These are phyloP conservation scores for Saccostrea glomerata DNA, from an alignment of 1,140 invertebrate species.

Conservation along the genomic window DNA sequence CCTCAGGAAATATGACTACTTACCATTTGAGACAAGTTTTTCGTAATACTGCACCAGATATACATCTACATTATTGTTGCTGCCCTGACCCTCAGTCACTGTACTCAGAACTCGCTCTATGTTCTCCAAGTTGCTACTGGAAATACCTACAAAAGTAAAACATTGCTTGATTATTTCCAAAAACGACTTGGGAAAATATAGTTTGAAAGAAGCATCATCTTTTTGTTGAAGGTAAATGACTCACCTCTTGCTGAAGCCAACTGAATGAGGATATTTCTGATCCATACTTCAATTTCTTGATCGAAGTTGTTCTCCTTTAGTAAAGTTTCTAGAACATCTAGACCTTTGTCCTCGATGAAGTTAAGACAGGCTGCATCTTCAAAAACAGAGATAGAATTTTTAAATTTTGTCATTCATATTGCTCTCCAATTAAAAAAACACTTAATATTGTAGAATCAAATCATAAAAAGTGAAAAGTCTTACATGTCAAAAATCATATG, in stretches of 20 bases:
- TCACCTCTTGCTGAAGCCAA: not conserved
- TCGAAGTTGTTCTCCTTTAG: not conserved
- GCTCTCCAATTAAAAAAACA: not conserved
- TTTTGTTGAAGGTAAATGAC: not conserved
- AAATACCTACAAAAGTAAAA: not conserved
- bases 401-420: not conserved
- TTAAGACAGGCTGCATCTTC: not conserved
- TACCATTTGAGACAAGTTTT: not conserved
- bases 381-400: not conserved
- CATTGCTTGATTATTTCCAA: not conserved
- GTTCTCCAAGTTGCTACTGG: not conserved
- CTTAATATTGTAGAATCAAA: not conserved
- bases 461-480: not conserved
- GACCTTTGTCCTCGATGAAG: not conserved
- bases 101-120: not conserved
- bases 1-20: not conserved
- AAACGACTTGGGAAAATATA: too few relatives aligned
- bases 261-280: conserved; percentile 2
- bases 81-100: not conserved
- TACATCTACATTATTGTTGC: not conserved
- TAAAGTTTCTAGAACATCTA: conserved; percentile 17
- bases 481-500: not conserved
- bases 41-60: conserved; percentile 9
- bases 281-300: not conserved
- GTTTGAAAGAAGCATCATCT: not conserved